Percentiles rank a stretch among this genome's conserved stretches.
Evolutionary conservation across 2,888 invertebrate genomes (phyloP).

Genomic region (Ceramica pisi): DNA sequence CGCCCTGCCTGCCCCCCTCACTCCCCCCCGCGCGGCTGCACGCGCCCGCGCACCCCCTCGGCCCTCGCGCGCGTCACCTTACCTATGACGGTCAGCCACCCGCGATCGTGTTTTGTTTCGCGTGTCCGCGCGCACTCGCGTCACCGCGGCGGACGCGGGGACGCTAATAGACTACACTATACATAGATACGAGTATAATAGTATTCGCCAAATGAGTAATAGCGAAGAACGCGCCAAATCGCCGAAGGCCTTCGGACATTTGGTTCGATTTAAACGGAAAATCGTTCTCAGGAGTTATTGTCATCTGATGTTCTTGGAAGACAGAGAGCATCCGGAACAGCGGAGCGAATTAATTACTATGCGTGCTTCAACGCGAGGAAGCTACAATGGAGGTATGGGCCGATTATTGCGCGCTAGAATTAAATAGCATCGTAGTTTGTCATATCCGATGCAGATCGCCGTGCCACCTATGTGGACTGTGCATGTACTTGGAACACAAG

Average conservation of each 20-base stretch:
- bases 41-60: slow-evolving; percentile 53
- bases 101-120: slow-evolving; percentile 74
- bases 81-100: slow-evolving; percentile 76
- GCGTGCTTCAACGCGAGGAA: slow-evolving; percentile 27
- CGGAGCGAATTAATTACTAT: slow-evolving; percentile 46
- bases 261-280: slow-evolving; percentile 43
- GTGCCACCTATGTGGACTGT: slow-evolving; percentile 1
- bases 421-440: slow-evolving; percentile 41
- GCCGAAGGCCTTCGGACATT: slow-evolving; percentile 34
- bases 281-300: slow-evolving; percentile 48
- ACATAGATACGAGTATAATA: slow-evolving; percentile 25
- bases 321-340: slow-evolving; percentile 46
- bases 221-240: slow-evolving; percentile 56
- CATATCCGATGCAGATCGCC: slow-evolving; percentile 28
- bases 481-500: slow-evolving; percentile 2
- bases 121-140: slow-evolving; percentile 61
- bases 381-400: slow-evolving; percentile 26
- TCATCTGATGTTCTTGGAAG: slow-evolving; percentile 51
- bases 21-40: slow-evolving; percentile 50
- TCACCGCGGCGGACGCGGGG: slow-evolving; percentile 60
- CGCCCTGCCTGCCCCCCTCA: slow-evolving; percentile 54
- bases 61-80: slow-evolving; percentile 81
- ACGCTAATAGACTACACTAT: slow-evolving; percentile 60
- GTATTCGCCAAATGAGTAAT: slow-evolving; percentile 59
- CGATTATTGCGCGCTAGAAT: slow-evolving; percentile 39